Conservation (phyloP, 1,140 invertebrate species). For the Euwallacea fornicatus region DNA sequence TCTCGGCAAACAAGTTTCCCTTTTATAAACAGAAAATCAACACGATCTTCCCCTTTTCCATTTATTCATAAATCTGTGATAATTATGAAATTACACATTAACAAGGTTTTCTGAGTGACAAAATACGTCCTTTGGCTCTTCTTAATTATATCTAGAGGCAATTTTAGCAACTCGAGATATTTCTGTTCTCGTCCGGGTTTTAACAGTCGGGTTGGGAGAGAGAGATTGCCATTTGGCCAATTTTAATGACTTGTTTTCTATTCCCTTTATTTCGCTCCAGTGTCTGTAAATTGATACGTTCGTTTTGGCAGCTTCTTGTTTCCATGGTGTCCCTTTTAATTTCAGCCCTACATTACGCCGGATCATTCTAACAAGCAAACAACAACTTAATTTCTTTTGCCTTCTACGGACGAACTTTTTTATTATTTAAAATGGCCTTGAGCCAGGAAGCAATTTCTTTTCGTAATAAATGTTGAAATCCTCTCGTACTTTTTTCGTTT, state of each 20-base stretch:
- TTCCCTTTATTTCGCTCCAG: slow-evolving; percentile 38
- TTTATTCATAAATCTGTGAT: slow-evolving; percentile 17
- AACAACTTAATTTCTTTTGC: slow-evolving; percentile 16
- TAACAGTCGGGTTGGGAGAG: slow-evolving; percentile 37
- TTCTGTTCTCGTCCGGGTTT: slow-evolving; percentile 36
- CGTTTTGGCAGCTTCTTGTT: slow-evolving; percentile 35
- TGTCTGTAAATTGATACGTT: slow-evolving; percentile 40
- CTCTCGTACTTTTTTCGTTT: too few species aligned
- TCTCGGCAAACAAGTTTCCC: too few species aligned
- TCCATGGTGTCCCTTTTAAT: slow-evolving; percentile 23
- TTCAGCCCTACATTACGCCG: neutral
- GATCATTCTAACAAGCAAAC: slow-evolving; percentile 10
- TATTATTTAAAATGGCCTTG: slow-evolving; percentile 12
- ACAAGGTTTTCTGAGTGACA: slow-evolving; percentile 25
- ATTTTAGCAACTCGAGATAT: slow-evolving; percentile 31
- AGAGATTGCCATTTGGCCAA: slow-evolving; percentile 44
- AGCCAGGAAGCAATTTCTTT: too few species aligned
- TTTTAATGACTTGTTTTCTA: slow-evolving; percentile 46
- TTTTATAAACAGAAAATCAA: slow-evolving; percentile 2
- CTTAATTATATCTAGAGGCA: slow-evolving; percentile 41
- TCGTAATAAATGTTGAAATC: too few species aligned
- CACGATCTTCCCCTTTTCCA: neutral
- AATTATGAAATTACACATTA: slow-evolving; percentile 28
- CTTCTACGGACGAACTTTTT: neutral
- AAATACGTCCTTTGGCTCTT: slow-evolving; percentile 23